phyloP scores from a whole-genome alignment of 2,113 vertebrate species.

The Syngnathoides biaculeatus region DNA sequence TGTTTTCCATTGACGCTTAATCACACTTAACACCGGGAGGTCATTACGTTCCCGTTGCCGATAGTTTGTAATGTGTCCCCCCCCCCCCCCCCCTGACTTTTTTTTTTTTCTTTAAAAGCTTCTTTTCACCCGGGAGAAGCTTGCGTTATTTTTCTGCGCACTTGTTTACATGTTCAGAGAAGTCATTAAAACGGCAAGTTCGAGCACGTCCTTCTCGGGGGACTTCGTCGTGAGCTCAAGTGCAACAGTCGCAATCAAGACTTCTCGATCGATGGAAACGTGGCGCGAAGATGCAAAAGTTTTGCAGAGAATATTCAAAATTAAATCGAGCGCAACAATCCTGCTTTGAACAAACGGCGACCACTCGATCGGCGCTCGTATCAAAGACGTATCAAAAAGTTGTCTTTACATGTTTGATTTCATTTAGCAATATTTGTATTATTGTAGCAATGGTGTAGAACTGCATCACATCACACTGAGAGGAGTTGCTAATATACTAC shows the following conservation, averaged over 20 bases:
- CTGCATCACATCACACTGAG: neutral
- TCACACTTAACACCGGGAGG: neutral
- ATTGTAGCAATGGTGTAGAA: neutral
- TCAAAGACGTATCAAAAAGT: neutral
- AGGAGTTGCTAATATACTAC: neutral
- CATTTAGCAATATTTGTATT: neutral
- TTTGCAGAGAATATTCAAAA: neutral
- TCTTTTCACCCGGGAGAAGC: constrained; percentile 18
- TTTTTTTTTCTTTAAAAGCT: constrained; percentile 2
- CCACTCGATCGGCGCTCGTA: neutral
- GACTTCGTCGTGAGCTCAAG: constrained; percentile 17
- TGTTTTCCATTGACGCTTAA: constrained; percentile 22
- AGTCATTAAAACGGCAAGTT: constrained; percentile 69
- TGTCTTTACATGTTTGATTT: neutral
- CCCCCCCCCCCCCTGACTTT: too few relatives aligned
- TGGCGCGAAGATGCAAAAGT: neutral
- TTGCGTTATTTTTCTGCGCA: constrained; percentile 21
- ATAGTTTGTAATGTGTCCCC: constrained; percentile 1
- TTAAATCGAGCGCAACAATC: neutral
- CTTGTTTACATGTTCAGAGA: constrained; percentile 53
- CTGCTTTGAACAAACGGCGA: neutral
- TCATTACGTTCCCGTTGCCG: neutral
- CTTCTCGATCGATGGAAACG: neutral
- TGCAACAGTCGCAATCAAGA: neutral
- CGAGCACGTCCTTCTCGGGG: constrained; percentile 48